These are phyloP conservation scores for Microctonus hyperodae DNA, from an alignment of 2,888 invertebrate genomes.

Conservation along the genomic window DNA sequence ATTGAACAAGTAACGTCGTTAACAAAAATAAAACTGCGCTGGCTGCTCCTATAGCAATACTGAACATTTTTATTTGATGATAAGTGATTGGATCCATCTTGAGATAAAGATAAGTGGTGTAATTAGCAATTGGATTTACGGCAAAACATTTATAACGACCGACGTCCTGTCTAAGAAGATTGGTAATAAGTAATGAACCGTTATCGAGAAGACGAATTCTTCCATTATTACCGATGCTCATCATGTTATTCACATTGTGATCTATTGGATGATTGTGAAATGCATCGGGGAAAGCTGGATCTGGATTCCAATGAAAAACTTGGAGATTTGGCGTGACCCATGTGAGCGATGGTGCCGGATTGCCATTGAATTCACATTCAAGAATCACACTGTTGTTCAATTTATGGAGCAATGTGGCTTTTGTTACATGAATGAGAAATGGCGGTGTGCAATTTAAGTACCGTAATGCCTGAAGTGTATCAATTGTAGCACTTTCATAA, in stretches of 20 bases:
- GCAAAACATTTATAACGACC: slow-evolving; percentile 88
- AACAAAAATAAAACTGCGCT: slow-evolving; percentile 82
- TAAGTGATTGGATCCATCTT: slow-evolving; percentile 88
- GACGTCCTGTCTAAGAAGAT: slow-evolving; percentile 79
- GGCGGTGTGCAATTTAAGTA: slow-evolving; percentile 78
- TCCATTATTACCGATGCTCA: slow-evolving; percentile 57
- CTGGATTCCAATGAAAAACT: slow-evolving; percentile 81
- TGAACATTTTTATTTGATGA: slow-evolving; percentile 82
- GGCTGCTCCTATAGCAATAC: slow-evolving; percentile 81
- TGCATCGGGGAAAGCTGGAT: slow-evolving; percentile 71
- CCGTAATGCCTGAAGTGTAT: slow-evolving; percentile 74
- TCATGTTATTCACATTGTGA: slow-evolving; percentile 66
- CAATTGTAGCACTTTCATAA: slow-evolving; percentile 63
- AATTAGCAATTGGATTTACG: slow-evolving; percentile 82
- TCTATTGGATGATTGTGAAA: slow-evolving; percentile 73
- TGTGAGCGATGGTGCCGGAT: slow-evolving; percentile 80
- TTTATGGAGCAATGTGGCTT: slow-evolving; percentile 68
- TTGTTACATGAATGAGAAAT: slow-evolving; percentile 68
- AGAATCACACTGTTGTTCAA: slow-evolving; percentile 62
- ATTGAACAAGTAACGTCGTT: slow-evolving; percentile 81
- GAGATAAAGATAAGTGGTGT: slow-evolving; percentile 76
- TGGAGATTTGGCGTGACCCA: slow-evolving; percentile 84
- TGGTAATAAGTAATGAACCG: slow-evolving; percentile 78
- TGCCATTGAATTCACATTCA: slow-evolving; percentile 79
- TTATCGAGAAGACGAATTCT: slow-evolving; percentile 76